These are phyloP conservation scores for Arbacia lixula DNA, from an alignment of 53 echinoderm and acorn worm species.

Conservation along the genomic window DNA sequence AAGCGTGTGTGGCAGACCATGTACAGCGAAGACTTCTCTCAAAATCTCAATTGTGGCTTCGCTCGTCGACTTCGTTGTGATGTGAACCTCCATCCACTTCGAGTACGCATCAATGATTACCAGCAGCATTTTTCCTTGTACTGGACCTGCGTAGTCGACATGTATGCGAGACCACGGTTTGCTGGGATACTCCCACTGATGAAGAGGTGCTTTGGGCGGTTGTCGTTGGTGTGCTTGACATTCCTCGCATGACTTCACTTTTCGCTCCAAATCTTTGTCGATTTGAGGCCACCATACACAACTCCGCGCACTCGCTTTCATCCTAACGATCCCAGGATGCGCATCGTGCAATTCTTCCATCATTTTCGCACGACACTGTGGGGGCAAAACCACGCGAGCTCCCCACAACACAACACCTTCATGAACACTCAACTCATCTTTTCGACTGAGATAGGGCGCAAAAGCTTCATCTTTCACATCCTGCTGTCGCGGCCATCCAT, in stretches of 20 bases:
- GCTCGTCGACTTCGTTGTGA: slow-evolving; percentile 30
- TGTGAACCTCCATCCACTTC: slow-evolving; percentile 42
- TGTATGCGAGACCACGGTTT: slow-evolving; percentile 52
- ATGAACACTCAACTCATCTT: slow-evolving; percentile 31
- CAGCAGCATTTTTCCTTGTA: slow-evolving; percentile 50
- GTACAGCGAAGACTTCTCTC: slow-evolving; percentile 38
- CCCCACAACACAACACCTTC: slow-evolving; percentile 62
- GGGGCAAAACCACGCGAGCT: slow-evolving; percentile 49
- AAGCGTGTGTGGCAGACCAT: slow-evolving; percentile 40
- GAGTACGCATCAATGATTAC: slow-evolving; percentile 34
- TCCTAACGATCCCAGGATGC: slow-evolving; percentile 47
- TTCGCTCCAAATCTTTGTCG: slow-evolving; percentile 26
- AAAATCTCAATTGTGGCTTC: slow-evolving; percentile 42
- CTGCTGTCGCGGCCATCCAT: slow-evolving; percentile 64
- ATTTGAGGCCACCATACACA: slow-evolving; percentile 48
- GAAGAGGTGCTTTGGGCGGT: slow-evolving; percentile 36
- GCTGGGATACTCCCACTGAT: slow-evolving; percentile 40
- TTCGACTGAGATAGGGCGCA: slow-evolving; percentile 30
- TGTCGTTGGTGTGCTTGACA: slow-evolving; percentile 32
- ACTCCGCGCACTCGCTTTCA: slow-evolving; percentile 27
- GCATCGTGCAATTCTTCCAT: slow-evolving; percentile 63
- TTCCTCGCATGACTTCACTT: background rate
- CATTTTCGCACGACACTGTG: slow-evolving; percentile 17
- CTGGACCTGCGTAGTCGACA: slow-evolving; percentile 53
- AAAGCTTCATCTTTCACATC: slow-evolving; percentile 42